Conservation (phyloP, 2,888 invertebrate species). For the Meiosimyza decipiens region DNA sequence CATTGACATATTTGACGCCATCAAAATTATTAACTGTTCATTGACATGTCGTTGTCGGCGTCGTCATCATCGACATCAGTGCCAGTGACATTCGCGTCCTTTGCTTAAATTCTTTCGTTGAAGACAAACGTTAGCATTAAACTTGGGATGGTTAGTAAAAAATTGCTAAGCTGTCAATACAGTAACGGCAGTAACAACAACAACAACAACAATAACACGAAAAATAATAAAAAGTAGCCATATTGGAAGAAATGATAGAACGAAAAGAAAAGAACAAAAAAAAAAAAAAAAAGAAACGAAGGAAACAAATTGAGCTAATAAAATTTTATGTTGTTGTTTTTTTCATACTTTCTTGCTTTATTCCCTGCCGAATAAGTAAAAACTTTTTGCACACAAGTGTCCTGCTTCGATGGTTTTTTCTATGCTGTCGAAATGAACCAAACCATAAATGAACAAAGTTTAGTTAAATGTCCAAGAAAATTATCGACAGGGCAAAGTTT, state of each 20-base stretch:
- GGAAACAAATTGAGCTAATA: constrained; percentile 34
- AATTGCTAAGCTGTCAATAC: constrained; percentile 30
- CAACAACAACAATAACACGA: neutral
- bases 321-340: constrained; percentile 29
- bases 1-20: constrained; percentile 62
- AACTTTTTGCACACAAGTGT: too few relatives aligned
- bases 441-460: constrained; percentile 24
- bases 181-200: neutral
- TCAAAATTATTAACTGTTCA: constrained; percentile 49
- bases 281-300: constrained; percentile 22
- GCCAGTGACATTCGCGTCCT: neutral
- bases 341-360: neutral
- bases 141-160: constrained; percentile 20
- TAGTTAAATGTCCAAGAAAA: constrained; percentile 26
- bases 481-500: constrained; percentile 22
- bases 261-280: neutral
- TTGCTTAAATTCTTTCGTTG: too few relatives aligned
- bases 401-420: neutral
- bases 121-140: neutral
- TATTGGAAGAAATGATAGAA: too few relatives aligned
- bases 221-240: neutral
- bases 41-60: constrained; percentile 22
- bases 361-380: neutral
- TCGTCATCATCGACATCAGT: neutral
- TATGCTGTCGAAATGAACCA: neutral